Base-by-base conservation (phyloP, 2,797 vertebrate species). In the Diplodus puntazzo region DNA sequence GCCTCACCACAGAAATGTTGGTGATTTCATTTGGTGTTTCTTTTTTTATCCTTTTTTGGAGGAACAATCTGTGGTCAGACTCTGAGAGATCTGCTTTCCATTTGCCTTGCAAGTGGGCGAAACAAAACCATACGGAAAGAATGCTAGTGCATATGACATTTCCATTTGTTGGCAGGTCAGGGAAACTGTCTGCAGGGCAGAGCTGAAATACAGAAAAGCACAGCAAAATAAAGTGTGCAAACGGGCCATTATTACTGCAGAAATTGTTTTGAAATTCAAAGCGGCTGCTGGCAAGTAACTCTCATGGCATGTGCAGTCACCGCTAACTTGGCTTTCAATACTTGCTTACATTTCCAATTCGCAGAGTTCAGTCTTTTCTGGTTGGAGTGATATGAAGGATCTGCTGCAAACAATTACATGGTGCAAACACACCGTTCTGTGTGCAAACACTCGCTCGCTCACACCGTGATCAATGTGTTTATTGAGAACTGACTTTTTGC, bases 1-100 rank as follows among this genome's bases (percentile, higher is more conserved):
- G 81, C 80, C 72, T 50, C 55, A 80, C 92, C 88, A 88, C 93
- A 94, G 87, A 91, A 86, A 94, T 93, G 90, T 72, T 77, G 87
- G 80, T 83, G 89, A 91, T 92, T 89, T 90, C 63, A 87, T 71
- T 84, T 85, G 39, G 69, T 68, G 79, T 76, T 70, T 74, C 68
- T 74, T 57, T 34, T 42, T 70, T 30, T 5, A 7, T 48, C 48
- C 6, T 23, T 68, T 71, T 75, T 75, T 23, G 63, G 83, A 83
- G 74, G 89, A 92, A 92, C 89, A 83, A 89, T 85, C 81, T 93
- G 93, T 14, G 92, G 93, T 91, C 68, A 57, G 71, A 88, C 52
- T 68, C 58, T 4, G 53, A 21, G 50, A 87, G 78, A 86, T 90
- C 82, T 87, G 83, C 89, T 93, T 89, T 91, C 85, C 89, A 87